These are phyloP conservation scores for Araneus ventricosus DNA, from an alignment of 1,140 invertebrate genomes.

Conservation along the genomic window DNA sequence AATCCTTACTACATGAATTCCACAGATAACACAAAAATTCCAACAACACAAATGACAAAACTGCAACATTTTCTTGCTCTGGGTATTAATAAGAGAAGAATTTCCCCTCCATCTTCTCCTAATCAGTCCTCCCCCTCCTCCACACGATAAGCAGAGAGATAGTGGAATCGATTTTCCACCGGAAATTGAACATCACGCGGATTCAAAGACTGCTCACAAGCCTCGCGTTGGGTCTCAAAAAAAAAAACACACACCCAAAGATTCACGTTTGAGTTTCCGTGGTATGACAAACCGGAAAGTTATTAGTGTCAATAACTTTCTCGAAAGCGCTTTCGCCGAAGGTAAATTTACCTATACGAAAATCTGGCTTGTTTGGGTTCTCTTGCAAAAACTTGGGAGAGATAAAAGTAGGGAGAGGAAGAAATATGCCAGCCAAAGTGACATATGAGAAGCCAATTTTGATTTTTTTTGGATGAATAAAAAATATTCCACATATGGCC, in stretches of 20 bases:
- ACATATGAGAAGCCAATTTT: not conserved
- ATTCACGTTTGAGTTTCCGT: not conserved
- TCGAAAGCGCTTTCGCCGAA: not conserved
- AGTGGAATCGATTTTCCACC: not conserved
- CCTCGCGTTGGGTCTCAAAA: not conserved
- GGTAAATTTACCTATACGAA: not conserved
- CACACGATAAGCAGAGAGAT: not conserved
- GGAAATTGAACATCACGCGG: not conserved
- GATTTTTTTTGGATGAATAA: not conserved
- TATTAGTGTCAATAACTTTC: slow-evolving; percentile 2
- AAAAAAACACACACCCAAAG: not conserved
- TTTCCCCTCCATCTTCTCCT: not conserved
- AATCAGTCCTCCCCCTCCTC: not conserved
- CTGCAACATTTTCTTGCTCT: too few species aligned
- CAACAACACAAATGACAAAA: too few species aligned
- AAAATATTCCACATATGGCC: not conserved
- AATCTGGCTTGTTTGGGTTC: not conserved
- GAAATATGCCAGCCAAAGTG: not conserved
- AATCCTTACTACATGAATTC: too few species aligned
- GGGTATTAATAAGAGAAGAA: not conserved
- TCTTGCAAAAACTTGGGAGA: not conserved
- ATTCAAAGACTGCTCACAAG: not conserved
- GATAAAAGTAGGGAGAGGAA: not conserved
- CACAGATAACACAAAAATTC: too few species aligned
- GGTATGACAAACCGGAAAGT: slow-evolving; percentile 1